Conservation (phyloP, 1,140 invertebrate genomes). For the Bombus consobrinus region DNA sequence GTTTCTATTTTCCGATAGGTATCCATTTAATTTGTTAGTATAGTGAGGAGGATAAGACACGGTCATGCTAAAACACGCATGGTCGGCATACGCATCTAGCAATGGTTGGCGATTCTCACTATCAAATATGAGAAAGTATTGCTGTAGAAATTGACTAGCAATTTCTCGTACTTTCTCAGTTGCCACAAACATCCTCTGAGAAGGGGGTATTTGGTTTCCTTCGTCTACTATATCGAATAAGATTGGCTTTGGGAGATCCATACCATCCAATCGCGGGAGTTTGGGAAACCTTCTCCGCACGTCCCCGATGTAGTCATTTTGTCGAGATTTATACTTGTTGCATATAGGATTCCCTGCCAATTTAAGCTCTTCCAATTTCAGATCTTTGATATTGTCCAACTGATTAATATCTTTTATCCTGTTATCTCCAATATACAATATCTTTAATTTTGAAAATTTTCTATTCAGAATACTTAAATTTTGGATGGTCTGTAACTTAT, state of each 20-base stretch:
- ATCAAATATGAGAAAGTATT: constrained; percentile 94
- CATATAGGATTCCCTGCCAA: constrained; percentile 92
- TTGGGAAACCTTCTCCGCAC: constrained; percentile 93
- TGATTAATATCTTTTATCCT: constrained; percentile 88
- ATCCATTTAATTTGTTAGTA: constrained; percentile 83
- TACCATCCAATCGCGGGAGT: constrained; percentile 90
- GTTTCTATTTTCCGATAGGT: constrained; percentile 88
- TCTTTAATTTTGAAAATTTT: constrained; percentile 89
- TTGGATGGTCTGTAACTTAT: constrained; percentile 88
- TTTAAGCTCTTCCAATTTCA: constrained; percentile 89
- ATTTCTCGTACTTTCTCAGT: constrained; percentile 86
- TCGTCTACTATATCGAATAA: constrained; percentile 90
- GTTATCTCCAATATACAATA: constrained; percentile 92
- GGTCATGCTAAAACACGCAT: constrained; percentile 89
- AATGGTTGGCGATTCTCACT: constrained; percentile 90
- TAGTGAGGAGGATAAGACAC: constrained; percentile 66
- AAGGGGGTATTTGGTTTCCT: constrained; percentile 84
- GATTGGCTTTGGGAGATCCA: constrained; percentile 89
- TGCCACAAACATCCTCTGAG: constrained; percentile 87
- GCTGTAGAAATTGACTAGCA: constrained; percentile 90
- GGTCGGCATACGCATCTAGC: constrained; percentile 93
- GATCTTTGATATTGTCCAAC: constrained; percentile 87
- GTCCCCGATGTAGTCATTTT: constrained; percentile 93
- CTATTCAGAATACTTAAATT: constrained; percentile 85
- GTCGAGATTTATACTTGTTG: constrained; percentile 88